Evolutionary conservation across 1,140 invertebrate genomes (phyloP).

Genomic region (Diplogasteroides magnus): DNA sequence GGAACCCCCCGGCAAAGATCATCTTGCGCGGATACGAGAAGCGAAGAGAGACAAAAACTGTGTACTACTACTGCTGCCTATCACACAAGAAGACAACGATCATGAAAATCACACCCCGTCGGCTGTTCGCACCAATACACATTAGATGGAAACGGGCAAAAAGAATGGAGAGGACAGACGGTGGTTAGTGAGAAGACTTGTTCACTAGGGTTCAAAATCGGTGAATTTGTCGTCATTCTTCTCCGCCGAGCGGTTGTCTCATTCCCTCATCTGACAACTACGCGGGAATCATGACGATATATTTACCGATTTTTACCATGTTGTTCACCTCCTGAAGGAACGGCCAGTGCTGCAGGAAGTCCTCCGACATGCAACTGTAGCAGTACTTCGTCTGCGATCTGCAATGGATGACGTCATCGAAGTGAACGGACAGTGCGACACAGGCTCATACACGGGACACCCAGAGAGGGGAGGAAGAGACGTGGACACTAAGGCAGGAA

Average conservation of each 20-base stretch:
- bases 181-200: background rate
- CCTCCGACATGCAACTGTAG: constrained; percentile 48
- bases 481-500: background rate
- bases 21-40: no score
- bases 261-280: no score
- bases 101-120: no score
- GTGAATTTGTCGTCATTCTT: no score
- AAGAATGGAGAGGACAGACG: background rate
- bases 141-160: no score
- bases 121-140: no score
- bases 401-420: background rate
- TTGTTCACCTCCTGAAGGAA: constrained; percentile 46
- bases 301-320: background rate
- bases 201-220: background rate
- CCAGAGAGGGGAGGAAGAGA: background rate
- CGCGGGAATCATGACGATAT: background rate
- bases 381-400: constrained; percentile 29
- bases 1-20: no score
- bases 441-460: background rate
- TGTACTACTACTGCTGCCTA: no score
- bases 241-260: no score
- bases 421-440: background rate
- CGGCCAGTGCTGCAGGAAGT: constrained; percentile 46
- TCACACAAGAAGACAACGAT: no score
- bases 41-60: no score